phyloP scores from a whole-genome alignment of 2,113 vertebrate genomes.

The Peromyscus leucopus region DNA sequence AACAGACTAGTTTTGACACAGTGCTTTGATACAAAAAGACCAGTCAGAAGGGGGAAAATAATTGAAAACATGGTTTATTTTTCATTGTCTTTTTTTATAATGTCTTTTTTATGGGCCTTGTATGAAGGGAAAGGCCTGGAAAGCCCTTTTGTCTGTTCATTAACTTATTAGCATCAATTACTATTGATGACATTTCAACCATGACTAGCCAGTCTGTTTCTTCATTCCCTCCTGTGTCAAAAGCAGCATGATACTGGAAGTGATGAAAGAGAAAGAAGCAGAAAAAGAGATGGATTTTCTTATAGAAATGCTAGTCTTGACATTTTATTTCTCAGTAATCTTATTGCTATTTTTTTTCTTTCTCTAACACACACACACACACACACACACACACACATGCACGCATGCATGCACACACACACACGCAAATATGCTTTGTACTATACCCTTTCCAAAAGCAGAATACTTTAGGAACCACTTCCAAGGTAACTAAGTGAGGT shows the following conservation, averaged over 20 bases:
- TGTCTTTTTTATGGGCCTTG: constrained; percentile 66
- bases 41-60: constrained; percentile 52
- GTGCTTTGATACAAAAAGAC: constrained; percentile 67
- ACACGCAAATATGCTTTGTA: not conserved
- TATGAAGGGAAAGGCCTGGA: constrained; percentile 41
- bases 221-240: constrained; percentile 46
- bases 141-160: constrained; percentile 67
- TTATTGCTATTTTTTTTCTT: not conserved
- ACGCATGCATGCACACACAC: too few species aligned
- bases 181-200: constrained; percentile 41
- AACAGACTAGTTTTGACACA: constrained; percentile 55
- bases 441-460: constrained; percentile 20
- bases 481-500: not conserved
- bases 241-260: constrained; percentile 64
- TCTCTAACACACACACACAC: not conserved
- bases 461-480: not conserved
- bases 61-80: constrained; percentile 65
- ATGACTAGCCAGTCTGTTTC: constrained; percentile 60
- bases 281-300: constrained; percentile 30
- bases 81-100: constrained; percentile 66
- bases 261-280: constrained; percentile 9
- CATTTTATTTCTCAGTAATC: constrained; percentile 40
- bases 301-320: constrained; percentile 40
- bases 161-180: constrained; percentile 71
- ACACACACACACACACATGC: not conserved